Evolutionary conservation across 2,113 vertebrate species (phyloP).

Genomic region (Otocyon megalotis): DNA sequence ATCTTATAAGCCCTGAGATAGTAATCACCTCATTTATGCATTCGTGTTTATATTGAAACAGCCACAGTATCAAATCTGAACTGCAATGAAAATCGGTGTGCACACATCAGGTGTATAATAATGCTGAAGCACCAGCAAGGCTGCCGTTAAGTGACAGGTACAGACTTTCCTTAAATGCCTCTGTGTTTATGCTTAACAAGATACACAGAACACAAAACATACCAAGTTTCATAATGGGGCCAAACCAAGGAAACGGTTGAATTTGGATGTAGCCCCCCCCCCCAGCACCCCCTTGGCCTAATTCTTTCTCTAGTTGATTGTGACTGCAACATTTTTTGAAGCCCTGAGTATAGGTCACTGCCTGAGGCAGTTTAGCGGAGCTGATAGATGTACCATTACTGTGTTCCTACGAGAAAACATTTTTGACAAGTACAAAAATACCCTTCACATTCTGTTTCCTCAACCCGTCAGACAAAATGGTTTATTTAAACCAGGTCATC

Average conservation of each 20-base stretch:
- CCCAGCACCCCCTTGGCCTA: neutral
- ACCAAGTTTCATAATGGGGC: neutral
- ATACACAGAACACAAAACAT: neutral
- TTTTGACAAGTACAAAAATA: slow-evolving; percentile 70
- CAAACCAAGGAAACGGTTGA: neutral
- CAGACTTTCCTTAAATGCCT: neutral
- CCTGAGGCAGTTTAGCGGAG: slow-evolving; percentile 43
- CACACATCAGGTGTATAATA: neutral
- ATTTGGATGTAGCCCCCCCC: neutral
- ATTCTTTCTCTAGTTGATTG: slow-evolving; percentile 36
- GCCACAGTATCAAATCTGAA: neutral
- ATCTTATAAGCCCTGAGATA: neutral
- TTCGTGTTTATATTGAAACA: neutral
- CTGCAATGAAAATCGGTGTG: neutral
- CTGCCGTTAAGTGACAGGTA: neutral
- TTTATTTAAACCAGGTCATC: slow-evolving; percentile 68
- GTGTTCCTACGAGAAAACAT: neutral
- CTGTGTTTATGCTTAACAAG: neutral
- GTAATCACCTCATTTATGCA: neutral
- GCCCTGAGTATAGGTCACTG: neutral
- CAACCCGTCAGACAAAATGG: slow-evolving; percentile 35
- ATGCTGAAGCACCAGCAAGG: neutral
- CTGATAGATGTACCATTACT: slow-evolving; percentile 42
- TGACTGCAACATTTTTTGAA: neutral
- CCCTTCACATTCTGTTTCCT: slow-evolving; percentile 54